These are phyloP conservation scores for Diadema setosum DNA, from an alignment of 35 echinoderm and acorn worm species.

Conservation along the genomic window DNA sequence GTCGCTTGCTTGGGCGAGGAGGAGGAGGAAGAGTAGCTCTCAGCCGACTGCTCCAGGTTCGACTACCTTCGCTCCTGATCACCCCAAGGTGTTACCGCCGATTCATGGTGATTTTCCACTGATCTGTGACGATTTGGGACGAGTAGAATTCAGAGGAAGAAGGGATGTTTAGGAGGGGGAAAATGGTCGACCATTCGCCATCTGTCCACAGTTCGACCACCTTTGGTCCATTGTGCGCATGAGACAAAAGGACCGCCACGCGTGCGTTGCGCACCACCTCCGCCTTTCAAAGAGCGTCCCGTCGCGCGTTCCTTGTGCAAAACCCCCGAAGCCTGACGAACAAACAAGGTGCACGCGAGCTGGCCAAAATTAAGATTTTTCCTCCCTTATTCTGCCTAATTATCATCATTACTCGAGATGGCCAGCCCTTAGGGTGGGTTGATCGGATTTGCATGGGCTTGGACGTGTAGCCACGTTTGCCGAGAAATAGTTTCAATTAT, in stretches of 20 bases:
- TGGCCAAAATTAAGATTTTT: neutral
- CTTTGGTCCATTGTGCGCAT: slow-evolving; percentile 7
- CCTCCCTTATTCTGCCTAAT: neutral
- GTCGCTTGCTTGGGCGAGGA: neutral
- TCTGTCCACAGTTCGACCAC: slow-evolving; percentile 20
- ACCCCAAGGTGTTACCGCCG: slow-evolving; percentile 10
- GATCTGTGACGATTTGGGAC: slow-evolving; percentile 2
- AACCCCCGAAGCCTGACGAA: neutral
- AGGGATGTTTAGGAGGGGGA: neutral
- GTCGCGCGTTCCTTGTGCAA: slow-evolving; percentile 11
- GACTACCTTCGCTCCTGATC: neutral
- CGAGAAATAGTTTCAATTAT: neutral
- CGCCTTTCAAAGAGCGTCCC: neutral
- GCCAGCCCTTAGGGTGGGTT: neutral
- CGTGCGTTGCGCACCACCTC: neutral
- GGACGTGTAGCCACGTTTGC: neutral
- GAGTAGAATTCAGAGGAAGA: neutral
- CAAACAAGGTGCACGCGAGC: slow-evolving; percentile 15
- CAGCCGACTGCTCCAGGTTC: neutral
- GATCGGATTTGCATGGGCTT: slow-evolving; percentile 5
- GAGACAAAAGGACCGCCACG: slow-evolving; percentile 20
- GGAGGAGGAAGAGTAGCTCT: neutral
- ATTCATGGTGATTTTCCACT: neutral
- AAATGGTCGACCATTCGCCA: neutral
- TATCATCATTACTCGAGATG: neutral